Evolutionary conservation across 2,888 invertebrate genomes (phyloP), one percentile per base, ranked within the genome.

Genomic region (Eristalis pertinax): DNA sequence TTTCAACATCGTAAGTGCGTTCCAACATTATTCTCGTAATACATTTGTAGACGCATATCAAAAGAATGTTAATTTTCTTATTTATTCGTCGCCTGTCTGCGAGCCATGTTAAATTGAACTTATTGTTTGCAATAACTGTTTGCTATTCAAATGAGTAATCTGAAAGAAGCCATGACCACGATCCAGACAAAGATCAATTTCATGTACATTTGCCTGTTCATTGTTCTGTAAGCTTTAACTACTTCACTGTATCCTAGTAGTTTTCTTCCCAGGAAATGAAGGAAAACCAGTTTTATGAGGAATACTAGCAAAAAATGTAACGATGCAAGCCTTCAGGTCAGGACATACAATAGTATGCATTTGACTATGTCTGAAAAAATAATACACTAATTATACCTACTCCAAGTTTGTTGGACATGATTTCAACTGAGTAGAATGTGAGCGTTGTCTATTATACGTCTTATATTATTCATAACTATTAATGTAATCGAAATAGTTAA

Each of bases 1-100:
- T 70, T 70, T 62, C 50, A 75, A 70, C 64, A 35, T 29, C 65
- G 85, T 85, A 85, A 85, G 85, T 82, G 80, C 63, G 60, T 69
- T 80, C 64, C 38, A 64, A 74, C 50, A 65, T 56, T 67, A 43
- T 41, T 72, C 15, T 80, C 10, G 38, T 32, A 67, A 67, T n/a
- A 50, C 19, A 56, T 7, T 29, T 24, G 15, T 15, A 56, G 15
- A 13, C 15, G 32, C 7, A 29, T 50, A 63, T 29, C 29, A 29
- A 1, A 62, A n/a, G 4, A 5, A 63, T 29, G 32, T 50, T 50
- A 7, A 19, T 50, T 50, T n/a, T 50, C 19, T 50, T 50, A 50
- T 50, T 50, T 50, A 50, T 10, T 50, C 50, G 19, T 50, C 19
- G 50, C 19, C n/a, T 22, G 19, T 50, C 50, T 50, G 50, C 19